Base-by-base conservation (phyloP, 35 echinoderm and acorn worm species). In the Apostichopus japonicus region DNA sequence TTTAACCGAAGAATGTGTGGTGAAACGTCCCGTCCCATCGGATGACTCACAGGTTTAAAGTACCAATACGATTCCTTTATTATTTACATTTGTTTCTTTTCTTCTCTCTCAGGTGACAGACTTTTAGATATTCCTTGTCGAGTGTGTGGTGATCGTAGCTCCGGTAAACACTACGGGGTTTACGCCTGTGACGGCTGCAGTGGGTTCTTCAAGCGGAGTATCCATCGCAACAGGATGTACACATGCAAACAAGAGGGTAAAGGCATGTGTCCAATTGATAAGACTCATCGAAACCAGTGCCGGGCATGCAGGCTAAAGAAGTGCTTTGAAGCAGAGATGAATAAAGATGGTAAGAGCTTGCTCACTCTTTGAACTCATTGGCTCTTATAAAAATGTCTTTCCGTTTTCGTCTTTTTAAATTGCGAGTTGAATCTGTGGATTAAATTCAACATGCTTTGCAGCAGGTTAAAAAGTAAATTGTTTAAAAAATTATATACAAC, bases 171-270 rank as follows among this genome's bases (percentile, higher is more conserved):
- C 55, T 99, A 99, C 90, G 97, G 97, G 6, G 97, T 99, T 2
- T 99, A 99, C 84, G 97, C 97, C 62, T 99, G 97, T 53, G 97
- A 99, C 25, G 97, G 97, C 21, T 99, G 97, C 95, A 99, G 97
- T 61, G 97, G 97, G 4, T 99, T 99, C 94, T 99, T 99, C 95
- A 99, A 99, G 88, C 88, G 97, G 0, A 95, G 93, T 59, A 99
- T 99, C 91, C 93, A 94, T 56, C 90, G 97, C 0, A 95, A 95
- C 93, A 79, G 97, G 6, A 92, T 94, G 53, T 99, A 99, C 92
- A 93, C 95, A 55, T 99, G 97, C 86, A 99, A 96, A 70, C 93
- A 94, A 79, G 93, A 97, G 54, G 96, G 91, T 56, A 94, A 92
- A 83, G 97, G 97, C 5, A 87, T 76, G 53, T 99, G 97, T 55